Percentiles rank a stretch among this genome's conserved stretches.
Conservation (phyloP, 1,140 invertebrate species). For the Zaprionus camerounensis region DNA sequence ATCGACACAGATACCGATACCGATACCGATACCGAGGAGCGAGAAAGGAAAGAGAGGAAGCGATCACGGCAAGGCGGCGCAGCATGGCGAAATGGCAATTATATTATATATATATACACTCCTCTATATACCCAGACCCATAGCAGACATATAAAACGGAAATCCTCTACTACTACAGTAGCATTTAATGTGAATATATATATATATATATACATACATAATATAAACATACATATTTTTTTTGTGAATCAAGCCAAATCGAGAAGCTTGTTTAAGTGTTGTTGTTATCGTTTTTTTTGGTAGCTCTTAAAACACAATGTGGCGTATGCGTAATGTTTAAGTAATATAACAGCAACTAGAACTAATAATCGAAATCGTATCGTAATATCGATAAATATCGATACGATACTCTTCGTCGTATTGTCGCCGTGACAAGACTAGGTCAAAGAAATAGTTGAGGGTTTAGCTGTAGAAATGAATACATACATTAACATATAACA, state of each 20-base stretch:
- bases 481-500: conserved; percentile 30
- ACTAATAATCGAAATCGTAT: conserved; percentile 24
- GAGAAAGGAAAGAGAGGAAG: conserved; percentile 7
- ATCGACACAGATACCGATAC: background rate
- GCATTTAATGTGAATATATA: conserved; percentile 35
- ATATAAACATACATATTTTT: conserved; percentile 8
- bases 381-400: conserved; percentile 10
- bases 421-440: background rate
- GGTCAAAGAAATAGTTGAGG: conserved; percentile 1
- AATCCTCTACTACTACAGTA: conserved; percentile 28
- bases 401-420: background rate
- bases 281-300: conserved; percentile 15
- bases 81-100: conserved; percentile 33
- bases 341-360: conserved; percentile 25
- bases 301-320: conserved; percentile 20
- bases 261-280: conserved; percentile 24
- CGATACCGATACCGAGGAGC: background rate
- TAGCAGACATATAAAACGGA: conserved; percentile 7
- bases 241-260: conserved; percentile 21
- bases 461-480: conserved; percentile 15
- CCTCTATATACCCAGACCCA: conserved; percentile 16
- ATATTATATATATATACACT: conserved; percentile 21
- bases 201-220: background rate
- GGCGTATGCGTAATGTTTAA: conserved; percentile 26
- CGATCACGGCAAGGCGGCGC: conserved; percentile 2